Base-by-base conservation (phyloP, 2,888 invertebrate species). In the Philereme transversata region DNA sequence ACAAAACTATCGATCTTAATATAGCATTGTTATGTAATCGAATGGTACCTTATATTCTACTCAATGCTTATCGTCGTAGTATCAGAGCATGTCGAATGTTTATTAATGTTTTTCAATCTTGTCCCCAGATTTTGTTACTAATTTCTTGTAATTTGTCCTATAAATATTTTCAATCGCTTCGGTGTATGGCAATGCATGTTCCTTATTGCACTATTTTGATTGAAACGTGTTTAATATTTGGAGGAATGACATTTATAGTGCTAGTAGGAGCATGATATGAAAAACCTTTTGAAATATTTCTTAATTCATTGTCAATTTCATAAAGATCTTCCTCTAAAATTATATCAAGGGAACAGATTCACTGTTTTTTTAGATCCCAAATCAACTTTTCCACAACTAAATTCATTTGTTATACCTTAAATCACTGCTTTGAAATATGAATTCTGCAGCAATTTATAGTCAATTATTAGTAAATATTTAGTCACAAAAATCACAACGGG, bases 121-220 rank as follows among this genome's bases (percentile, higher is more conserved):
- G 49, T 63, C 46, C 60, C 54, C 54, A 57, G 62, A 66, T 63
- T 64, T 57, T 60, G 49, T 62, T 63, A 50, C 52, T 57, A 10
- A 64, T 56, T 47, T 62, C 41, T 62, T 68, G 67, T 60, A 62
- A 62, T 64, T 62, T 71, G 55, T 70, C 59, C 67, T 60, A 63
- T 61, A 64, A 66, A 68, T 60, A 48, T 38, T 52, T 55, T 74
- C 80, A 82, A 79, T 73, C 65, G 87, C 87, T 87, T 87, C 81
- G 51, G 76, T 81, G 80, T 78, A 80, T 83, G 80, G 86, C 85
- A 79, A 76, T 85, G 88, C 88, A 87, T 87, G 87, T 75, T 79
- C 69, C 67, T 70, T 77, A 73, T 73, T 71, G 82, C 75, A 77
- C 76, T 67, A 70, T 64, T 67, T 71, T 67, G 63, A 52, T 46